Base-by-base conservation (phyloP, 2,888 invertebrate genomes). In the Melieria crassipennis region DNA sequence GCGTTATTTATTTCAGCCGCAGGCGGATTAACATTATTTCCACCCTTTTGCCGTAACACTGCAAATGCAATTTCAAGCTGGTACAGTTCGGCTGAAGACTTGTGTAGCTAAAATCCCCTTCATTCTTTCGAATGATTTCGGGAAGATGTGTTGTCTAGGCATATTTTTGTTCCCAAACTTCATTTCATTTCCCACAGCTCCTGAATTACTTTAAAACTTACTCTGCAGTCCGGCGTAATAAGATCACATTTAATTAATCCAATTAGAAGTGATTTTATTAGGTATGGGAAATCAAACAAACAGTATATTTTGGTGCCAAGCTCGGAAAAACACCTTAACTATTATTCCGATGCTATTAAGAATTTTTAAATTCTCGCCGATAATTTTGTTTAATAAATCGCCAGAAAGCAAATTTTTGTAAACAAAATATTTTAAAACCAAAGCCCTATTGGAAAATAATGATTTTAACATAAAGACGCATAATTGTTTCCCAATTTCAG, bases 91-190 rank as follows among this genome's bases (percentile, higher is more conserved):
- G 47, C 72, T 69, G 13, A 69, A 69, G 43, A 65, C 65, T 65
- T 69, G 55, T 9, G 71, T 69, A 11, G 69, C 69, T 4, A 68
- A 56, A 45, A 10, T 62, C 42, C 43, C 66, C 50, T 52, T 65
- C 57, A 68, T 69, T 55, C 69, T 69, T 58, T 72, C 68, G 43
- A 72, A 72, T 42, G 73, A 69, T 9, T 74, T 74, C 7, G 64
- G 69, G 13, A 58, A 69, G 42, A 71, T 67, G 55, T 73, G 71
- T 45, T 68, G 72, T n/a, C 60, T 68, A 10, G 63, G 61, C 43
- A 69, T 57, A 67, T 71, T 66, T 66, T 71, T 16, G 67, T 67
- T 62, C 46, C 47, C 16, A 7, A 13, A 61, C 16, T 65, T 52
- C 10, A 11, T 64, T 70, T 64, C 55, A 42, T 13, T 55, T 69